Base-by-base conservation (phyloP, 1,140 invertebrate genomes). In the Metaphire vulgaris region DNA sequence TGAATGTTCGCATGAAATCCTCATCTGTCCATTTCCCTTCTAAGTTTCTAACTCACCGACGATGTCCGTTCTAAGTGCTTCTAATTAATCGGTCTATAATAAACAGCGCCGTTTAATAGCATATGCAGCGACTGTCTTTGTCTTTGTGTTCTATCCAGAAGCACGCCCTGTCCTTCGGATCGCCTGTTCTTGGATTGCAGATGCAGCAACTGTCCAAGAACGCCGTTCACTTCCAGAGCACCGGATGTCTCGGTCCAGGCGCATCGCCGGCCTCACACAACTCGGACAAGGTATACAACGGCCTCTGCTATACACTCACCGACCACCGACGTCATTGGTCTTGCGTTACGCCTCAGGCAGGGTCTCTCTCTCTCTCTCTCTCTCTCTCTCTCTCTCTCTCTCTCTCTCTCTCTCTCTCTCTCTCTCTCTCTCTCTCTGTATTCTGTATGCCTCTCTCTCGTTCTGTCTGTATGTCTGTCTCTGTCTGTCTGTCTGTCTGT, bases 101-200 rank as follows among this genome's bases (percentile, higher is more conserved):
- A n/a, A n/a, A n/a, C n/a, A n/a, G n/a, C n/a, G n/a, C n/a, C n/a
- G n/a, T n/a, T n/a, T n/a, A n/a, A n/a, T n/a, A n/a, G n/a, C n/a
- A n/a, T n/a, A n/a, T n/a, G n/a, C n/a, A n/a, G 41, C 41, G 21
- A 6, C 41, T 56, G 41, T 56, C 41, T 56, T 56, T 56, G 6
- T n/a, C 21, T 56, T 56, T 56, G 41, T 56, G 41, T 56, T 56
- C 41, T 56, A 56, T 56, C 41, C 41, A 56, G 41, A 56, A 56
- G 41, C 41, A 12, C 6, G 41, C 41, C 41, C 41, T 56, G 6
- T 12, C 6, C 41, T 56, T 12, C 41, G 41, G 41, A 56, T 21
- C 6, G 41, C 41, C 41, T 6, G 41, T 21, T 12, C 41, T 56
- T 56, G 41, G 41, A 12, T 56, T 12, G 6, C 41, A 56, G 41